These are phyloP conservation scores for Drosophila recens DNA, from an alignment of 2,888 invertebrate genomes.

Conservation along the genomic window DNA sequence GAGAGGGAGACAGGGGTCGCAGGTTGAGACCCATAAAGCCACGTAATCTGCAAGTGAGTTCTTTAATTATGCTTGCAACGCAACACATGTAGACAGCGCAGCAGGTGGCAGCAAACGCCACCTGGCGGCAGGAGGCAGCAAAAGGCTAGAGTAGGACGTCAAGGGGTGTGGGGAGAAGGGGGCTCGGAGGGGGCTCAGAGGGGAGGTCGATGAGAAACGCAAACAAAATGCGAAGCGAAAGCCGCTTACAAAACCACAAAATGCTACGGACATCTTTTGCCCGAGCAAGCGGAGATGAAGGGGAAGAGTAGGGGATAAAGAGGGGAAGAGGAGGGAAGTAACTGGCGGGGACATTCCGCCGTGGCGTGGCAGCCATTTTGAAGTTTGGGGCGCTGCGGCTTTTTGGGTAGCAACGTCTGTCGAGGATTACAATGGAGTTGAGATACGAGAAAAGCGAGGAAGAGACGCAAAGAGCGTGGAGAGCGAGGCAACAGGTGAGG, in stretches of 20 bases:
- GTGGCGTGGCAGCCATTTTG: slow-evolving; percentile 67
- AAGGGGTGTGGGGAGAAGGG: not conserved
- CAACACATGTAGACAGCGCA: slow-evolving; percentile 65
- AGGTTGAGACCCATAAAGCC: slow-evolving; percentile 60
- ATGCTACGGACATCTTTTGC: slow-evolving; percentile 79
- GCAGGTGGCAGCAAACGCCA: slow-evolving; percentile 42
- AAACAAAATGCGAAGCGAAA: slow-evolving; percentile 76
- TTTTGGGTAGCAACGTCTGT: slow-evolving; percentile 43
- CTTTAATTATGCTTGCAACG: slow-evolving; percentile 79
- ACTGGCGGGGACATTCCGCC: slow-evolving; percentile 1
- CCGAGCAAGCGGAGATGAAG: not conserved
- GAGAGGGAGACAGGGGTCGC: not conserved
- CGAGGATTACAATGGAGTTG: slow-evolving; percentile 75
- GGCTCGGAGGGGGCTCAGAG: no score
- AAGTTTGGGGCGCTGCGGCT: slow-evolving; percentile 70
- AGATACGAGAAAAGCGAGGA: slow-evolving; percentile 41
- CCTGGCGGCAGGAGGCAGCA: not conserved
- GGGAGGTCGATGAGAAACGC: slow-evolving; percentile 40
- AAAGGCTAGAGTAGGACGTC: no score
- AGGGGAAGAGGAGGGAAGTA: no score
- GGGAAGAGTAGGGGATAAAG: not conserved
- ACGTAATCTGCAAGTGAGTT: slow-evolving; percentile 81
- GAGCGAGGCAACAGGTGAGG: not conserved
- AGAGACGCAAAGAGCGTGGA: not conserved
- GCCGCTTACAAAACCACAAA: slow-evolving; percentile 81